Percentiles rank a stretch among this genome's conserved stretches.
Evolutionary conservation across 2,797 vertebrate species (phyloP).

Genomic region (Melanitta fusca): DNA sequence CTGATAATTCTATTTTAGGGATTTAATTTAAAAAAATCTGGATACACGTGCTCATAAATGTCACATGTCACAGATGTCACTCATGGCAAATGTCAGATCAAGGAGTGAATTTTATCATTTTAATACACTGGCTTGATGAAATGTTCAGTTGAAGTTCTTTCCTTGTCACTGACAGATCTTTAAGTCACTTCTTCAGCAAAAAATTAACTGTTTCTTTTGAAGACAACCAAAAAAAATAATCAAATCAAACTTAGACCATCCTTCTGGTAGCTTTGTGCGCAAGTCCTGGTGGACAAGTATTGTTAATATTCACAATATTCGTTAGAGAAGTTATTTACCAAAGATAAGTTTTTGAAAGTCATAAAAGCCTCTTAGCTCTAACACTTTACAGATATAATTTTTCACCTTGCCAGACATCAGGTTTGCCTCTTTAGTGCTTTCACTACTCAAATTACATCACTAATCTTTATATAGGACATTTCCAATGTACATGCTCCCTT

Average conservation of each 20-base stretch:
- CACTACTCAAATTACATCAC: neutral
- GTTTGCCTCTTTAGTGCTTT: neutral
- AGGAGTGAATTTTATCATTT: neutral
- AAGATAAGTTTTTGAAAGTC: neutral
- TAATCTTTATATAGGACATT: neutral
- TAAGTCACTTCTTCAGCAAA: neutral
- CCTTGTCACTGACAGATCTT: neutral
- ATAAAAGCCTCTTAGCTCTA: neutral
- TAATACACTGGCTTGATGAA: neutral
- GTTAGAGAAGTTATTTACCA: neutral
- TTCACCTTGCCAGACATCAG: neutral
- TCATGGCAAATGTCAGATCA: neutral
- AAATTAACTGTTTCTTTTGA: neutral
- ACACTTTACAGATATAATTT: neutral
- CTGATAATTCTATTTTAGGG: neutral
- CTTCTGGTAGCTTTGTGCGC: neutral
- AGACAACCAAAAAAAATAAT: neutral
- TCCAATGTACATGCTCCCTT: neutral
- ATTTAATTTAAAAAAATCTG: neutral
- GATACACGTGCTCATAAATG: neutral
- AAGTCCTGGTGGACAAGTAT: neutral
- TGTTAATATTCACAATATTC: neutral
- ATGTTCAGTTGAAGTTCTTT: neutral
- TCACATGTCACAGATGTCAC: too few relatives aligned
- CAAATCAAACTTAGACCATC: neutral